phyloP scores from a whole-genome alignment of 2,113 vertebrate genomes.

The Sinosuthora webbiana region DNA sequence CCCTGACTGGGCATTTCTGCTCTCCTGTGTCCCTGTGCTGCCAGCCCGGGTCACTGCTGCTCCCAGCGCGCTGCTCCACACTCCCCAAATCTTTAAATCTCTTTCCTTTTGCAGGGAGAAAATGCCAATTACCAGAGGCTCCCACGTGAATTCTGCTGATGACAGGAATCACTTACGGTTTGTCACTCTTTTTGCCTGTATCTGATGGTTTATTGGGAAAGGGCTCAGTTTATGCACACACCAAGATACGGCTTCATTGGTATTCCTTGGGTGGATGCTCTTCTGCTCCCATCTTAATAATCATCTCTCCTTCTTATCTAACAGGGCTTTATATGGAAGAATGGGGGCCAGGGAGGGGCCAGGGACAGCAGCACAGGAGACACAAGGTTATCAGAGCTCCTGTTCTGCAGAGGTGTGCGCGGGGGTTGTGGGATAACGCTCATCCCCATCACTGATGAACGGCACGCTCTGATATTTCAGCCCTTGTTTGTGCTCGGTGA shows the following conservation, averaged over 20 bases:
- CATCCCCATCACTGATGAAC: not conserved
- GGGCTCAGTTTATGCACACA: not conserved
- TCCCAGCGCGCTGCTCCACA: not conserved
- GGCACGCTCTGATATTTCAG: not conserved
- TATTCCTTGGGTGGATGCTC: slow-evolving; percentile 44
- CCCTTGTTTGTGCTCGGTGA: not conserved
- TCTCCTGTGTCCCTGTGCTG: not conserved
- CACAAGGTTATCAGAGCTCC: slow-evolving; percentile 21
- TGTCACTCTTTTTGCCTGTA: slow-evolving; percentile 1
- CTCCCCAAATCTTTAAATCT: slow-evolving; percentile 2
- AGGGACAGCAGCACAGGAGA: not conserved
- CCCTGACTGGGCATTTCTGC: not conserved
- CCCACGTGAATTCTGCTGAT: not conserved
- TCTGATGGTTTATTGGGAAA: slow-evolving; percentile 25
- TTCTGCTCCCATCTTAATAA: slow-evolving; percentile 62
- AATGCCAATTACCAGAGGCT: slow-evolving; percentile 19
- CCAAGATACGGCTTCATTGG: slow-evolving; percentile 25
- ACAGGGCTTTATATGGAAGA: not conserved
- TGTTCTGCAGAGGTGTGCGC: not conserved
- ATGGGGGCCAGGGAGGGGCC: not conserved
- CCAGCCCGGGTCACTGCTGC: not conserved
- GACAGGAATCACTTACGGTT: slow-evolving; percentile 42
- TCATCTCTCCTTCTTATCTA: slow-evolving; percentile 60
- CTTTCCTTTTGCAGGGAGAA: not conserved
- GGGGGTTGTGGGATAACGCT: not conserved